Conservation (phyloP, 2,797 vertebrate species). For the Chaetophractus vellerosus region DNA sequence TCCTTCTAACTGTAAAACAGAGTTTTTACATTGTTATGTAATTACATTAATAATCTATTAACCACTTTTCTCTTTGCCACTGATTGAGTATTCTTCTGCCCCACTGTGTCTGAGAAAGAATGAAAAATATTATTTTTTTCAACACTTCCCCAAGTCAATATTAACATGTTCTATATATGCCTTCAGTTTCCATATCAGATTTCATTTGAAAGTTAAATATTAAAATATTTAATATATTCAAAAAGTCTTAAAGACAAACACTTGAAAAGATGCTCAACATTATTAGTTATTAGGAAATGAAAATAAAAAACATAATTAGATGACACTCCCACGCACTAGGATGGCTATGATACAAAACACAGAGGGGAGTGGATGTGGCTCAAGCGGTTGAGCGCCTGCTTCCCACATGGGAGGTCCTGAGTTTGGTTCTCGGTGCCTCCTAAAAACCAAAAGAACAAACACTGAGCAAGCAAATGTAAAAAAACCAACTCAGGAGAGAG, state of each 20-base stretch:
- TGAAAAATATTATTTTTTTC: neutral
- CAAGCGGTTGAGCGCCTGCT: neutral
- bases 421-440: too few relatives aligned
- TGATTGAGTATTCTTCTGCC: neutral
- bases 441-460: too few relatives aligned
- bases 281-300: constrained; percentile 1
- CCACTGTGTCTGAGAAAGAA: neutral
- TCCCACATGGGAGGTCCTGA: too few relatives aligned
- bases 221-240: constrained; percentile 48
- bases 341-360: neutral
- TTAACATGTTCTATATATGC: neutral
- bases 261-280: neutral
- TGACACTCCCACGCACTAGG: neutral
- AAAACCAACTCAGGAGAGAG: too few relatives aligned
- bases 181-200: neutral
- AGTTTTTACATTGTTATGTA: constrained; percentile 26
- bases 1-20: constrained; percentile 34
- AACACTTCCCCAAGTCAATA: neutral
- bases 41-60: constrained; percentile 21
- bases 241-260: neutral
- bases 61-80: neutral
- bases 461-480: too few relatives aligned
- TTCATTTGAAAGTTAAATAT: neutral
- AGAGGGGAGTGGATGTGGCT: neutral
- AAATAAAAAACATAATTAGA: constrained; percentile 4